phyloP scores from a whole-genome alignment of 2,888 invertebrate species.

The Drosophila lacicola region DNA sequence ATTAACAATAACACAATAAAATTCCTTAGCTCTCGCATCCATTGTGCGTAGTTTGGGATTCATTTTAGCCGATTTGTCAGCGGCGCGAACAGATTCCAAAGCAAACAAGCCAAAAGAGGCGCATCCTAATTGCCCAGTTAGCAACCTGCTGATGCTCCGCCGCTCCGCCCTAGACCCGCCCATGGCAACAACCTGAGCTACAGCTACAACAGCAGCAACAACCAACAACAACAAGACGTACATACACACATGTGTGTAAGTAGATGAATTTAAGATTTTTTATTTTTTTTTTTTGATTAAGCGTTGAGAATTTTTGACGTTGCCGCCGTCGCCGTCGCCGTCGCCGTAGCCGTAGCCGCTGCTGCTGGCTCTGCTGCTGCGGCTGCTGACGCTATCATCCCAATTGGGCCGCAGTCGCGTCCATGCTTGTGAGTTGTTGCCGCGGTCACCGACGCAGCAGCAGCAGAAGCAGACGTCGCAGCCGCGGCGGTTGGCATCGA shows the following conservation, averaged over 20 bases:
- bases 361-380: constrained; percentile 19
- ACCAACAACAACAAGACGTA: constrained; percentile 15
- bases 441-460: constrained; percentile 33
- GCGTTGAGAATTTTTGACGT: constrained; percentile 74
- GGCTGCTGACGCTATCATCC: constrained; percentile 47
- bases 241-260: constrained; percentile 57
- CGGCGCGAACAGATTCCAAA: constrained; percentile 70
- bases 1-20: not conserved
- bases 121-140: constrained; percentile 75
- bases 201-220: constrained; percentile 3
- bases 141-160: constrained; percentile 56
- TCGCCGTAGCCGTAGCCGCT: constrained; percentile 1
- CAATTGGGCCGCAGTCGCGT: constrained; percentile 41
- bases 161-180: constrained; percentile 41
- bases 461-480: constrained; percentile 24
- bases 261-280: constrained; percentile 74
- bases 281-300: constrained; percentile 64
- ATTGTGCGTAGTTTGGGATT: constrained; percentile 28
- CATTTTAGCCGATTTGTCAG: constrained; percentile 44
- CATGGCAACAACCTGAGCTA: constrained; percentile 25
- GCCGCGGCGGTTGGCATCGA: constrained; percentile 34
- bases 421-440: constrained; percentile 40
- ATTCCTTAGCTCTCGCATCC: constrained; percentile 6
- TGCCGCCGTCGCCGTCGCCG: constrained; percentile 34
- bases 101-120: constrained; percentile 65